A percentile compares a stretch with the other conserved stretches of the same genome.
These are phyloP conservation scores for Phasianus colchicus DNA, from an alignment of 2,113 vertebrate species.

Conservation along the genomic window DNA sequence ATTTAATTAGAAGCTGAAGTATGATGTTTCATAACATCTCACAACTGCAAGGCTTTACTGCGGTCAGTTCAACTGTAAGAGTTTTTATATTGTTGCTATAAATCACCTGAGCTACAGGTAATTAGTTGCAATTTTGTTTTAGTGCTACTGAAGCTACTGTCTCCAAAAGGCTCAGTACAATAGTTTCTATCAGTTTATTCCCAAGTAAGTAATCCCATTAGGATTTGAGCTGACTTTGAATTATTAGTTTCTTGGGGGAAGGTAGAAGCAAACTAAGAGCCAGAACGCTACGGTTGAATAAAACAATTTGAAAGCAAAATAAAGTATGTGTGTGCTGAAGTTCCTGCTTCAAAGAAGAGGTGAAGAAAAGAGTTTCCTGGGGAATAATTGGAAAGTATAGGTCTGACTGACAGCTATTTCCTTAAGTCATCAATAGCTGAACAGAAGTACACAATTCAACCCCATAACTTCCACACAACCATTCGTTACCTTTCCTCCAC, in stretches of 20 bases:
- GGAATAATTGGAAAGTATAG: background rate
- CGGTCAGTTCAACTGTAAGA: background rate
- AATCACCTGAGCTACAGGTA: constrained; percentile 7
- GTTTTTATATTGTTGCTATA: constrained; percentile 26
- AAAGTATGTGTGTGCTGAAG: background rate
- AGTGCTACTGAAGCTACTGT: background rate
- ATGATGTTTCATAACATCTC: constrained; percentile 8
- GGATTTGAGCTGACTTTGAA: background rate
- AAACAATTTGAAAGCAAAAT: background rate
- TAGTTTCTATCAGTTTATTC: background rate
- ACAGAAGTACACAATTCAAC: background rate
- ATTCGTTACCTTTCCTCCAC: background rate
- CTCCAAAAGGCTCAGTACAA: background rate
- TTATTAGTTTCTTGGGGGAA: background rate
- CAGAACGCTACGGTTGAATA: background rate
- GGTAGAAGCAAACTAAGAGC: background rate
- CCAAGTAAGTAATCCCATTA: background rate
- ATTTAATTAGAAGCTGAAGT: constrained; percentile 17
- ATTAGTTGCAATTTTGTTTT: background rate
- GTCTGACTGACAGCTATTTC: background rate
- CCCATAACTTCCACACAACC: background rate
- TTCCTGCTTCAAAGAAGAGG: background rate
- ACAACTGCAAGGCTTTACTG: constrained; percentile 22
- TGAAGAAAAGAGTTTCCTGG: background rate
- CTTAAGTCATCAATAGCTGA: background rate